Evolutionary conservation across 2,113 vertebrate genomes (phyloP).

Genomic region (Ailurus styani): DNA sequence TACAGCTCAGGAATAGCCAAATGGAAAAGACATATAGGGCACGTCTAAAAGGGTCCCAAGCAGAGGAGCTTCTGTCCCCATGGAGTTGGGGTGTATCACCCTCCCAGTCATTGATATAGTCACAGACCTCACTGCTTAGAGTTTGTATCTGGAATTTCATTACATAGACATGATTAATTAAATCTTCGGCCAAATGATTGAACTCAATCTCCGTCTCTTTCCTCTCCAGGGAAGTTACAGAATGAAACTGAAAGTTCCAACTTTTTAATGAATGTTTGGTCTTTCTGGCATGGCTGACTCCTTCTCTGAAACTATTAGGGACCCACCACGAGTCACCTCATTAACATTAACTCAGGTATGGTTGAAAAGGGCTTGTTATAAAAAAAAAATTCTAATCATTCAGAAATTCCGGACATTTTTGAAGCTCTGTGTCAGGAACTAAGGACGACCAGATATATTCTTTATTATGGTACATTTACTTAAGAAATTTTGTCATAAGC

Average conservation of each 20-base stretch:
- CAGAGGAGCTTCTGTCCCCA: background rate
- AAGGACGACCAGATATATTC: background rate
- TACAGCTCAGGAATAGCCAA: background rate
- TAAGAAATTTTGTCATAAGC: background rate
- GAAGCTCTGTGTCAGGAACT: background rate
- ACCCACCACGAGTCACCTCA: accelerated
- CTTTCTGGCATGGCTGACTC: background rate
- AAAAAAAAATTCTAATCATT: background rate
- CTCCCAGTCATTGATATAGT: background rate
- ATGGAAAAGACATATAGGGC: background rate
- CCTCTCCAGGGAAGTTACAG: background rate
- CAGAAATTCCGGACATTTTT: background rate
- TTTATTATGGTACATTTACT: background rate
- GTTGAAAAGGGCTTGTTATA: background rate
- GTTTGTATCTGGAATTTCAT: background rate
- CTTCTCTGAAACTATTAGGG: background rate
- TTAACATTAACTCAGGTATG: background rate
- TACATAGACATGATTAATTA: background rate
- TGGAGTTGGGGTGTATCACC: no score
- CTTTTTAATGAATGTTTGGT: background rate
- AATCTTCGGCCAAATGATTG: background rate
- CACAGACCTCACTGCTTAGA: background rate
- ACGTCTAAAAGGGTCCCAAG: background rate
- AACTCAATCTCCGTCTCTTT: background rate
- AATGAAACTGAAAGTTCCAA: background rate